Base-by-base conservation (phyloP, 92 coral and sea anemone genomes). In the Actinernus sp. region DNA sequence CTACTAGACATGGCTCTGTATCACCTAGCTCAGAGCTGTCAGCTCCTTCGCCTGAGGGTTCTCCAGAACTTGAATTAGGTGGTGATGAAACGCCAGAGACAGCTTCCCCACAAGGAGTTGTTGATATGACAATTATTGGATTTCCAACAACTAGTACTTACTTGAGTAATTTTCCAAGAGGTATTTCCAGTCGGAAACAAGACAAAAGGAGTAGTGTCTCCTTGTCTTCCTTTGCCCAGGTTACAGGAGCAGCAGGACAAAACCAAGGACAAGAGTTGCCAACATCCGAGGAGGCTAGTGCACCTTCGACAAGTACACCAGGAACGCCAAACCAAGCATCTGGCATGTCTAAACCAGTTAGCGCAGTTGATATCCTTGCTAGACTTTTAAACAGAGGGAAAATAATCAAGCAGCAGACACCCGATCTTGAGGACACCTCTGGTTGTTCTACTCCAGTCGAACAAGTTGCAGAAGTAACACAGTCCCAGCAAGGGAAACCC, bases 1-100 rank as follows among this genome's bases (percentile, higher is more conserved):
- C 75, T 30, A 49, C 55, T 31, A 48, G 14, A 29, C 63, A 55
- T 23, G 59, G 51, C 19, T 28, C 65, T 1, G 66, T 56, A 41
- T 95, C 99, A 22, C 99, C 99, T 20, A 82, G 86, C 38, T 95
- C 99, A 16, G 97, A 80, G 49, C 61, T 66, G 40, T 95, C 99
- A 34, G 97, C 97, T 8, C 99, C 99, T 8, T 95, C 99, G 16
- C 99, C 99, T 2, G 85, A 78, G 14, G 99, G 99, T 1, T 95
- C 99, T 12, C 99, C 99, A 0, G 99, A 95, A 63, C 66, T 95
- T 28, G 85, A 83, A 37, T 81, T 95, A 20, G 97, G 79, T 8
- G 87, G 86, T 20, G 88, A 85, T 16, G 88, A 82, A 34, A 69
- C 97, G 26, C 79, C 79, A n/a, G 76, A 84, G 27, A 81, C 91